phyloP scores from a whole-genome alignment of 2,888 invertebrate species.

The Plebejus melissa region DNA sequence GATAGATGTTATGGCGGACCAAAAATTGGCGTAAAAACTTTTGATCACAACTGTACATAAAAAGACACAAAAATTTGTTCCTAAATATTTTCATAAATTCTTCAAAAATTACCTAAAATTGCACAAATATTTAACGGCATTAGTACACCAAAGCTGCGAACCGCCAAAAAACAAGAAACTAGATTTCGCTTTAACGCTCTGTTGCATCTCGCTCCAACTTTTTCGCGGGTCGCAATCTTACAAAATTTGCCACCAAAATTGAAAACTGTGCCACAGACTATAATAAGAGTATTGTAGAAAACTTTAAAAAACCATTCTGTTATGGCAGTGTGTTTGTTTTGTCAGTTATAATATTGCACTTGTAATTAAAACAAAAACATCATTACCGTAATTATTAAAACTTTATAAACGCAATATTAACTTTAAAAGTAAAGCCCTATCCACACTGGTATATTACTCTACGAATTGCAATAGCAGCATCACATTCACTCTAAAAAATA shows the following conservation, averaged over 20 bases:
- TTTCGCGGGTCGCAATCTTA: background rate
- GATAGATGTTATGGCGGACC: slow-evolving; percentile 1
- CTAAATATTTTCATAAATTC: slow-evolving; percentile 30
- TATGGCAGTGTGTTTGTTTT: slow-evolving; percentile 18
- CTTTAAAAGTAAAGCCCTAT: slow-evolving; percentile 14
- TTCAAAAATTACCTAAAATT: slow-evolving; percentile 40
- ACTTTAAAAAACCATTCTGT: background rate
- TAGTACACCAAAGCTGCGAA: background rate
- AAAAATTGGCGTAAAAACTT: slow-evolving; percentile 5
- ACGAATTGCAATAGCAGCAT: background rate
- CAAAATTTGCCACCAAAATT: background rate
- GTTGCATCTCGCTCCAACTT: slow-evolving; percentile 15
- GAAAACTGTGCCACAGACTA: background rate
- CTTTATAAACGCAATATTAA: background rate
- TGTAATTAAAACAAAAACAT: slow-evolving; percentile 21
- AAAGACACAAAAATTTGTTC: background rate
- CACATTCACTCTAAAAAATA: background rate
- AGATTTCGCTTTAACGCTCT: background rate
- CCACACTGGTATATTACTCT: slow-evolving; percentile 22
- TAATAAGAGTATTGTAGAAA: background rate
- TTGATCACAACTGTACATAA: background rate
- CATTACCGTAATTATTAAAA: slow-evolving; percentile 23
- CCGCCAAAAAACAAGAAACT: background rate
- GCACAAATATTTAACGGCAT: slow-evolving; percentile 48
- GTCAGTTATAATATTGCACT: slow-evolving; percentile 17